phyloP scores from a whole-genome alignment of 1,140 invertebrate genomes.

The Drosophila ohnishii region DNA sequence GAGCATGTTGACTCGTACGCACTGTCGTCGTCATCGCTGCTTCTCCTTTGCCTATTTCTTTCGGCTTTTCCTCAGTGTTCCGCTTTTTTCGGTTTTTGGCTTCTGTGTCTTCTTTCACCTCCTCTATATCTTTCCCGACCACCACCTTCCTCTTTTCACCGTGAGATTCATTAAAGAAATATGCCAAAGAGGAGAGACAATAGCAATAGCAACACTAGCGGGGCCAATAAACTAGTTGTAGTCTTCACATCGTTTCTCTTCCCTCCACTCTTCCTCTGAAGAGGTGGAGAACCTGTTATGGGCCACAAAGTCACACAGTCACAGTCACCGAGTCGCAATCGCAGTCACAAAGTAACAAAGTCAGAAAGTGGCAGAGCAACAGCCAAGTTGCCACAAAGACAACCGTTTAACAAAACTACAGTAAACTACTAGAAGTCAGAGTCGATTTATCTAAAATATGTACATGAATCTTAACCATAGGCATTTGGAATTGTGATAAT shows the following conservation, averaged over 20 bases:
- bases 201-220: conserved; percentile 43
- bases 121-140: conserved; percentile 7
- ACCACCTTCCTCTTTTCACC: conserved; percentile 17
- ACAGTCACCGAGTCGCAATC: conserved; percentile 18
- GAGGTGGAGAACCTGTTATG: conserved; percentile 44
- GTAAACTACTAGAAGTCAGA: neutral
- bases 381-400: conserved; percentile 35
- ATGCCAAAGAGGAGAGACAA: conserved; percentile 67
- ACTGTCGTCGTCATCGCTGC: conserved; percentile 44
- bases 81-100: conserved; percentile 30
- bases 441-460: neutral
- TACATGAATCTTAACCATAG: neutral
- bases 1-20: conserved; percentile 72
- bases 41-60: conserved; percentile 50
- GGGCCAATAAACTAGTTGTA: conserved; percentile 62
- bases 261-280: neutral
- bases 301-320: conserved; percentile 32
- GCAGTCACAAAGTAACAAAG: conserved; percentile 20
- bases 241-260: neutral
- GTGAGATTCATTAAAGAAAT: conserved; percentile 79
- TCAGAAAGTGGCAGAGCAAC: conserved; percentile 33
- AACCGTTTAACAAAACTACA: conserved; percentile 23
- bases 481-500: neutral
- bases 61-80: conserved; percentile 40
- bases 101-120: conserved; percentile 27